phyloP scores from a whole-genome alignment of 37 sponge, comb jelly and placozoan species.

The Bolinopsis microptera region DNA sequence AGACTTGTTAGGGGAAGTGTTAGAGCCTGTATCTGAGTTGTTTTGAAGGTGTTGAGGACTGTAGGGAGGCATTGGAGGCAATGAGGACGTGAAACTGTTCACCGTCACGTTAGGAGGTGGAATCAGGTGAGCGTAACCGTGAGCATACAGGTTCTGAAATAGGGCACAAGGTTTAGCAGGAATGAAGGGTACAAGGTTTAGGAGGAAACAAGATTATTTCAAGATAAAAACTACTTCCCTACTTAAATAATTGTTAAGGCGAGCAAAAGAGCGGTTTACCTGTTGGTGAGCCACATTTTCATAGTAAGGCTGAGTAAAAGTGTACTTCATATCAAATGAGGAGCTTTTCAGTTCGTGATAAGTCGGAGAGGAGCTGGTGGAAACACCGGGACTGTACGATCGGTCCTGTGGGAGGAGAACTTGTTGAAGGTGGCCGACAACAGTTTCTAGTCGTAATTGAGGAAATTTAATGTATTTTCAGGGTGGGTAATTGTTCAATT shows the following conservation, averaged over 20 bases:
- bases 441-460: too few relatives aligned
- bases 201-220: not conserved
- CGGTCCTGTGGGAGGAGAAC: conserved; percentile 29
- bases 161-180: too few relatives aligned
- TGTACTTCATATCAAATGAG: conserved; percentile 45
- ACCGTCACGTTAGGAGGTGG: conserved; percentile 31
- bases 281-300: not conserved
- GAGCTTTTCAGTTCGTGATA: conserved; percentile 46
- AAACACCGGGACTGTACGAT: conserved; percentile 26
- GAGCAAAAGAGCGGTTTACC: not conserved
- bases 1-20: conserved; percentile 11
- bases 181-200: not conserved
- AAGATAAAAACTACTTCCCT: not conserved
- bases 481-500: too few relatives aligned
- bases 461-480: too few relatives aligned
- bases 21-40: not conserved
- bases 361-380: conserved; percentile 3
- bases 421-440: too few relatives aligned
- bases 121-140: conserved; percentile 37
- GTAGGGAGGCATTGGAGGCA: conserved; percentile 26
- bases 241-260: not conserved
- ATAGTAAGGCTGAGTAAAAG: conserved; percentile 38
- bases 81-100: conserved; percentile 25
- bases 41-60: not conserved
- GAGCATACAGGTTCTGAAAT: not conserved